Percentiles rank a stretch among this genome's conserved stretches.
phyloP scores from a whole-genome alignment of 1,140 invertebrate species.

The Hetaerina americana region DNA sequence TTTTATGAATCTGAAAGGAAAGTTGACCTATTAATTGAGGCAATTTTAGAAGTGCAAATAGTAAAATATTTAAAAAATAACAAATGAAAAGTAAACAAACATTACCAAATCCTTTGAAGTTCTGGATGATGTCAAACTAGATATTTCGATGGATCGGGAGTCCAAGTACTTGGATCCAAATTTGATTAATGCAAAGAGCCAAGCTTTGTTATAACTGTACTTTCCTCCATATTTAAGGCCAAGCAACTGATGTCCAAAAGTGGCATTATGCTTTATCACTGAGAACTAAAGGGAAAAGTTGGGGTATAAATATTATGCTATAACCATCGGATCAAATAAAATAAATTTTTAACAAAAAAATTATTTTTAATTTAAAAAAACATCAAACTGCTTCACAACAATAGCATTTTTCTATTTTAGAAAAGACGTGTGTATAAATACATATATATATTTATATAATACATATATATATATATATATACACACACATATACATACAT shows the following conservation, averaged over 20 bases:
- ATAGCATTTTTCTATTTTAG: too few relatives aligned
- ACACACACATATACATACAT: too few relatives aligned
- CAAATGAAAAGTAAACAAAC: neutral
- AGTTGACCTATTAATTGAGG: slow-evolving; percentile 6
- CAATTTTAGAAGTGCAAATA: neutral
- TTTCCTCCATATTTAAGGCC: slow-evolving; percentile 40
- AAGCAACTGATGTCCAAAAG: slow-evolving; percentile 47
- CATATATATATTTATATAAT: too few relatives aligned
- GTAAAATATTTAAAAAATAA: neutral
- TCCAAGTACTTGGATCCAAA: slow-evolving; percentile 12
- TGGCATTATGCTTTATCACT: slow-evolving; percentile 33
- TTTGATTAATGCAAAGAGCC: slow-evolving; percentile 12
- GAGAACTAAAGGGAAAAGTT: slow-evolving; percentile 40
- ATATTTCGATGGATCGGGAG: slow-evolving; percentile 6
- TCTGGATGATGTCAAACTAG: neutral
- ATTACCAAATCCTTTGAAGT: neutral
- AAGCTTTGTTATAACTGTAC: slow-evolving; percentile 27
- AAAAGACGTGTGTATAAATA: too few relatives aligned
- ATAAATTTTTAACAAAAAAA: too few relatives aligned
- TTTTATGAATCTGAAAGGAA: slow-evolving; percentile 10
- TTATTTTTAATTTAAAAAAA: too few relatives aligned
- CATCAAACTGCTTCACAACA: too few relatives aligned
- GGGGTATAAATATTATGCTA: too few relatives aligned
- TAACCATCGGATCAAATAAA: too few relatives aligned
- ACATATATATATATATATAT: too few relatives aligned